Evolutionary conservation across 2,888 invertebrate genomes (phyloP), one percentile per base, ranked within the genome.

Genomic region (Halocaridina rubra): DNA sequence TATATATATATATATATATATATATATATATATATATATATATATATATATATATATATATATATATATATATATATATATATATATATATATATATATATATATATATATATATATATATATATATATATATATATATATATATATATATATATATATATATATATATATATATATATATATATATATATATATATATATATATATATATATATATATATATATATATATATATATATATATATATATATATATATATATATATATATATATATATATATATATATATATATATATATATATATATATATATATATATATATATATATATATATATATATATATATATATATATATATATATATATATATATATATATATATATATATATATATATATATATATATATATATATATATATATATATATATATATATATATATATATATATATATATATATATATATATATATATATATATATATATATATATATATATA

Each of bases 61-160:
- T 53, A 3, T 53, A 3, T 53, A 3, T 53, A 19, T 53, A 13
- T 5, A 10, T 53, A 53, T 53, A 2, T 4, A 53, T 53, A 53
- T 53, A 53, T 53, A 53, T 19, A 27, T 24, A 29, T 61, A 3
- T 64, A 29, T 7, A 27, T 13, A 27, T 32, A 19, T 30, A 19
- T 29, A 27, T 8, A 29, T 30, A 27, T n/a, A 19, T 69, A 19
- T 32, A 27, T 30, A n/a, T 29, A n/a, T 16, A 7, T 59, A 24
- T 75, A 27, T 75, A 33, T 46, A 27, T 75, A 33, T 76, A 24
- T 76, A 24, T 29, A 24, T 76, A 53, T 59, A 24, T 76, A 53
- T 76, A 13, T 59, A 24, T 57, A n/a, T 75, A 29, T 75, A 29
- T 30, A 33, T 33, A 33, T 24, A 53, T 53, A 39, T 29, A 30